These are phyloP conservation scores for Vultur gryphus DNA, from an alignment of 2,797 vertebrate genomes.

Conservation along the genomic window DNA sequence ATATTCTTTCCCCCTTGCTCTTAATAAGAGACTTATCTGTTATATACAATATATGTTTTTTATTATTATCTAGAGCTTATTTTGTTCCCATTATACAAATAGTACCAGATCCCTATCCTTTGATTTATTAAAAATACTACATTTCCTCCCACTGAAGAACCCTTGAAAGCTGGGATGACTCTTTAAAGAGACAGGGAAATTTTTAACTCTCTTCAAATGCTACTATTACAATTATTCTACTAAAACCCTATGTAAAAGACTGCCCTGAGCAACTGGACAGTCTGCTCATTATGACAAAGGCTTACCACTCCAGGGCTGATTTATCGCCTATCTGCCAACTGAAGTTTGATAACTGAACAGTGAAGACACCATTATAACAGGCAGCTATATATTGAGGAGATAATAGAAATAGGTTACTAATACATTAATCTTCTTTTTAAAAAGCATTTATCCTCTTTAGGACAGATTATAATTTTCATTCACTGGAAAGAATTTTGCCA, in stretches of 20 bases:
- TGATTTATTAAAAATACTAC: background rate
- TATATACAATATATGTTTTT: background rate
- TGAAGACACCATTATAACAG: background rate
- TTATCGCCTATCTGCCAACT: background rate
- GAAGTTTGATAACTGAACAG: constrained; percentile 2
- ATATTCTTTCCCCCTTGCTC: background rate
- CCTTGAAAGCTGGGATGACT: background rate
- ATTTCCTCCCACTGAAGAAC: background rate
- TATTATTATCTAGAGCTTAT: background rate
- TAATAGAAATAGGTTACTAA: background rate
- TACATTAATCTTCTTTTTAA: background rate
- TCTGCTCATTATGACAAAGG: constrained; percentile 11
- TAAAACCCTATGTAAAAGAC: background rate
- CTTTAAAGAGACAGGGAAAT: background rate
- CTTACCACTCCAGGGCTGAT: constrained; percentile 19
- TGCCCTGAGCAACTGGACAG: constrained; percentile 11
- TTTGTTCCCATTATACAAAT: background rate
- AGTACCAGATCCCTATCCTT: background rate
- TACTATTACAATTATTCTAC: background rate
- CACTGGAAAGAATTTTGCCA: constrained; percentile 9
- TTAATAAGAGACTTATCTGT: background rate
- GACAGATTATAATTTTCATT: constrained; percentile 3
- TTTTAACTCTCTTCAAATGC: background rate
- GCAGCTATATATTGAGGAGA: background rate
- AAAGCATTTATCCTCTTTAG: background rate